Evolutionary conservation across 2,113 vertebrate species (phyloP), one percentile per base, ranked within the genome.

Genomic region (Neogobius melanostomus): DNA sequence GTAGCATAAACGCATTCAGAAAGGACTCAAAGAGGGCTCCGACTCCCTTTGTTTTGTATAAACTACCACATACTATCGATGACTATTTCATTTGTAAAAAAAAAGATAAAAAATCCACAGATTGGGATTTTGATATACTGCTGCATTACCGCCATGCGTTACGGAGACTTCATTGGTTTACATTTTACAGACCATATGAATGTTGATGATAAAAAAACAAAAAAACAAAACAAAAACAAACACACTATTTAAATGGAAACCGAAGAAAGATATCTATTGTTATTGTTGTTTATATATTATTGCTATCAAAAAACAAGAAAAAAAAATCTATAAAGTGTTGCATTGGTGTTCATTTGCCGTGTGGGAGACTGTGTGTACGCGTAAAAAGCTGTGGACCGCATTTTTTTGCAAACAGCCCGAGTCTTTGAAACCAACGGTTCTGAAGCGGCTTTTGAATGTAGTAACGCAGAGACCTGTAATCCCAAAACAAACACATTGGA

Each of bases 161-260:
- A 3, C 15, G 69, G 62, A 69, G 68, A 53, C 17, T 69, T 49
- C 66, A 80, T 88, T 62, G 28, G 89, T 91, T 90, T 90, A 90
- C 90, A 89, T 90, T 84, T 85, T 86, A 80, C 85, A 89, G 90
- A 91, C 90, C 88, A 88, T 81, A 76, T 91, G 90, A 90, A 91
- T 91, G 90, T 91, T 68, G 66, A 80, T 59, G n/a, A 84, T 16
- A 74, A 74, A 21, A 54, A 53, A 17, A 52, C 1, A n/a, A 51
- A 53, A 53, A 53, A 53, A 53, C 28, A 28, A 74, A 75, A n/a
- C n/a, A 17, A 53, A 53, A 21, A 52, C 1, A 53, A 53, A 53
- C 9, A 70, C 72, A 52, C 36, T 80, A 70, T 82, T 83, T 49
- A 68, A 79, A 71, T 75, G 76, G 73, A 81, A 79, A 86, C 71